Base-by-base conservation (phyloP, 2,888 invertebrate genomes). In the Tenthredo amoena region DNA sequence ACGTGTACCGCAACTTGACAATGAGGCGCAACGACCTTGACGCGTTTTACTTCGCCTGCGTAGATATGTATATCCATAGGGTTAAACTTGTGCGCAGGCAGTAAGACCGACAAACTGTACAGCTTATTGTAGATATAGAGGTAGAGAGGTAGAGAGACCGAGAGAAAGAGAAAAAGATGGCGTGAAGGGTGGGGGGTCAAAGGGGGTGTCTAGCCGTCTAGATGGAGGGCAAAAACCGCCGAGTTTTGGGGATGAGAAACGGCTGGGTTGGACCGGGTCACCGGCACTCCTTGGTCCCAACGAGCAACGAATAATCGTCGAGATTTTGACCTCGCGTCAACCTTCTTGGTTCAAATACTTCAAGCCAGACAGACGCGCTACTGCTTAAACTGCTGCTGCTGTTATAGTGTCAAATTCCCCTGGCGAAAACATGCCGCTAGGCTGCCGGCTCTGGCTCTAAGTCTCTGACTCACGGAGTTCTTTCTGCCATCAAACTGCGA, bases 381-480 rank as follows among this genome's bases (percentile, higher is more conserved):
- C 26, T 62, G 62, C 26, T 65, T 31, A 65, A 37, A 37, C 37
- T 71, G 34, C 26, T 18, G 68, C 71, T 37, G 71, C 10, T 15
- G 31, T 71, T n/a, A 6, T 47, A 26, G 77, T 77, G 77, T 91
- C 91, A 91, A 91, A 91, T 90, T 91, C 89, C 89, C 88, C 88
- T 74, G 84, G 87, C 85, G 87, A 86, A 89, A 89, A 90, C 88
- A 89, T 31, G 68, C 68, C 5, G 31, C 68, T 34, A 68, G 31
- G 68, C 12, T 34, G 68, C 6, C 18, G 68, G 6, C 34, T 26
- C 5, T 31, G 31, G 26, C 31, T 62, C 62, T 15, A 31, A 31
- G 10, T 65, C 76, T 85, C 84, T 87, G 89, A 82, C 84, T 86
- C 86, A 86, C 21, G 0, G 6, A 40, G 15, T 43, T 68, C 34